Conservation (phyloP, 35 echinoderm and acorn worm species). For the Strongylocentrotus purpuratus region DNA sequence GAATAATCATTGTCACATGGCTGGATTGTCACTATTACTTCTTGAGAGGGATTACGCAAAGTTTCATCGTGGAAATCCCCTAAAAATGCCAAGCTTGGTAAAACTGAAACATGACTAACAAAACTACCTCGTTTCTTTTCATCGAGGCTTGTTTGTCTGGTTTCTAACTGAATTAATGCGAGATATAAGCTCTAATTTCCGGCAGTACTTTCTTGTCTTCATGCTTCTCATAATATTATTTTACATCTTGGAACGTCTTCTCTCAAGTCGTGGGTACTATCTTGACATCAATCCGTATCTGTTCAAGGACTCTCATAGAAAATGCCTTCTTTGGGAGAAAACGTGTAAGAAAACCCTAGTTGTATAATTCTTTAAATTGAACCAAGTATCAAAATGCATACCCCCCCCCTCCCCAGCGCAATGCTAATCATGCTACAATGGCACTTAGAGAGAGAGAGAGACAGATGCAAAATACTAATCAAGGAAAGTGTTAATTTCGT, state of each 20-base stretch:
- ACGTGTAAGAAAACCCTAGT: not conserved
- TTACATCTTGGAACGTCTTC: not conserved
- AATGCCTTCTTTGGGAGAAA: not conserved
- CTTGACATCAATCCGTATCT: not conserved
- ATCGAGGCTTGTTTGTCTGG: not conserved
- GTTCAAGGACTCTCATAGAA: not conserved
- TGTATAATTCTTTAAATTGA: not conserved
- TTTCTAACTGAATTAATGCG: not conserved
- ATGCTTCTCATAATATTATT: not conserved
- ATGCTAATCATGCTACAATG: too few relatives aligned
- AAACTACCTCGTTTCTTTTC: not conserved
- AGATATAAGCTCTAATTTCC: conserved; percentile 3
- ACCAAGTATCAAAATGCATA: too few relatives aligned
- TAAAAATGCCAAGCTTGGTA: not conserved
- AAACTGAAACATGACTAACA: not conserved
- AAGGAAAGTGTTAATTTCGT: not conserved
- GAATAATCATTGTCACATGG: not conserved
- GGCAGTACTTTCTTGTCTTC: not conserved
- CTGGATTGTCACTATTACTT: not conserved
- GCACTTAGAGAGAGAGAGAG: too few relatives aligned
- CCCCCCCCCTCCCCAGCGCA: too few relatives aligned
- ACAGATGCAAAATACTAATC: too few relatives aligned
- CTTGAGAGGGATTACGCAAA: not conserved
- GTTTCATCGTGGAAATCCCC: not conserved
- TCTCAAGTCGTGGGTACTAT: not conserved